Conservation (phyloP, 2,888 invertebrate genomes). For the Platycnemis pennipes region DNA sequence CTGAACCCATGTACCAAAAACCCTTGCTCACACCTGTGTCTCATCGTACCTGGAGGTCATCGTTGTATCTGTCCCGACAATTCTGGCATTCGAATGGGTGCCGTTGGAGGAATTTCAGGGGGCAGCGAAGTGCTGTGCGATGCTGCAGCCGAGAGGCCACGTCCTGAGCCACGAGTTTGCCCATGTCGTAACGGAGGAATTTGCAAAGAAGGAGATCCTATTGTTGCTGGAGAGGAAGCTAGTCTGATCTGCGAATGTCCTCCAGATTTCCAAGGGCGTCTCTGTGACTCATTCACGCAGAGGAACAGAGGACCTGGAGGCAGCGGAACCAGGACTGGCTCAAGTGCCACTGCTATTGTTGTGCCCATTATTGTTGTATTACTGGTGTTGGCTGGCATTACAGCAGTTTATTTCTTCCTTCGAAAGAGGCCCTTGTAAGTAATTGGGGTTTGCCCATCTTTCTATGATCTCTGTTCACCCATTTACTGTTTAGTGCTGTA, state of each 20-base stretch:
- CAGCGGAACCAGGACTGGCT: slow-evolving; percentile 75
- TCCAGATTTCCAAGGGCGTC: slow-evolving; percentile 86
- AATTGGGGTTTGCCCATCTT: background rate
- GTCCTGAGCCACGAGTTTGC: slow-evolving; percentile 89
- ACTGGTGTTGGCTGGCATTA: slow-evolving; percentile 86
- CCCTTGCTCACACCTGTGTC: slow-evolving; percentile 95
- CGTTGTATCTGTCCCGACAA: slow-evolving; percentile 95
- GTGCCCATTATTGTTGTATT: slow-evolving; percentile 91
- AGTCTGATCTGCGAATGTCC: slow-evolving; percentile 87
- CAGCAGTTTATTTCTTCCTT: slow-evolving; percentile 90
- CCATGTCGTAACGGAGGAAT: slow-evolving; percentile 93
- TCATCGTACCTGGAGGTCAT: slow-evolving; percentile 92
- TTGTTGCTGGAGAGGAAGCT: slow-evolving; percentile 78
- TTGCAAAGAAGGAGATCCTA: slow-evolving; percentile 82
- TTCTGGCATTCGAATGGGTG: slow-evolving; percentile 77
- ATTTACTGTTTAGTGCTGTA: slow-evolving; percentile 19
- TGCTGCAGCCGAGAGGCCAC: slow-evolving; percentile 88
- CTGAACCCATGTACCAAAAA: slow-evolving; percentile 86
- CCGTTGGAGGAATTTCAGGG: slow-evolving; percentile 77
- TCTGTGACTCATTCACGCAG: slow-evolving; percentile 86
- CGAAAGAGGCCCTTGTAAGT: slow-evolving; percentile 93
- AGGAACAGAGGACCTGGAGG: slow-evolving; percentile 81
- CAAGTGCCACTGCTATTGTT: slow-evolving; percentile 87
- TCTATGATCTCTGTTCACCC: background rate
- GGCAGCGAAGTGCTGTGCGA: slow-evolving; percentile 89